These are phyloP conservation scores for Trachelus stipa DNA, from an alignment of 2,888 invertebrate species.

Conservation along the genomic window DNA sequence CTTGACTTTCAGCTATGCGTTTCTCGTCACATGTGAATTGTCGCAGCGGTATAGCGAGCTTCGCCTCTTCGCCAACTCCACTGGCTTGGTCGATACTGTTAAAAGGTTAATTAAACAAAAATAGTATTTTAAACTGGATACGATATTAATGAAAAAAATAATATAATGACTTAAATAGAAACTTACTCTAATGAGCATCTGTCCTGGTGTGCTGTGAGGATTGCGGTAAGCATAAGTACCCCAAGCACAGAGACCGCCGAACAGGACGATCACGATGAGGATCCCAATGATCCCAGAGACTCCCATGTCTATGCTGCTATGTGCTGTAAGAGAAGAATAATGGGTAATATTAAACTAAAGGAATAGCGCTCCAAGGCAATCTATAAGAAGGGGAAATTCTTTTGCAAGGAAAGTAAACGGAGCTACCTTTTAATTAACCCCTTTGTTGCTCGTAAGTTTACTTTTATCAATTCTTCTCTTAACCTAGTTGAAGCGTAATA, in stretches of 20 bases:
- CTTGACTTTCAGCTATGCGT: constrained; percentile 31
- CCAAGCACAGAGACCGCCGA: constrained; percentile 82
- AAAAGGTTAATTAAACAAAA: constrained; percentile 49
- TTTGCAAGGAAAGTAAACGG: background rate
- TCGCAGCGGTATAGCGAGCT: constrained; percentile 93
- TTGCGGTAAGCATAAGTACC: constrained; percentile 94
- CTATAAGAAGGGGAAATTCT: background rate
- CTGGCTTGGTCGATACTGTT: constrained; percentile 93
- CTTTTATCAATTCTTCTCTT: too few relatives aligned
- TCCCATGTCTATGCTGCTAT: constrained; percentile 66
- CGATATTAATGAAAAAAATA: background rate
- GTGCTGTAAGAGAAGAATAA: constrained; percentile 36
- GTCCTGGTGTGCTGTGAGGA: constrained; percentile 95
- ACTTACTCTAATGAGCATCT: constrained; percentile 93
- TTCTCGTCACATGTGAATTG: constrained; percentile 87
- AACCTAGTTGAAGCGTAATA: too few relatives aligned
- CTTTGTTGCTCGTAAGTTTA: too few relatives aligned
- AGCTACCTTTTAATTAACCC: too few relatives aligned
- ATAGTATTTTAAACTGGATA: background rate
- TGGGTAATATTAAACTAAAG: background rate
- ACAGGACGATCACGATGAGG: constrained; percentile 76
- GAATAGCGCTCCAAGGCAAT: too few relatives aligned
- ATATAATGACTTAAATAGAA: constrained; percentile 16
- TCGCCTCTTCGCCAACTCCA: constrained; percentile 94
- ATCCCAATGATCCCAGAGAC: constrained; percentile 76